Evolutionary conservation across 2,113 vertebrate species (phyloP), one percentile per base, ranked within the genome.

Genomic region (Dasypus novemcinctus): DNA sequence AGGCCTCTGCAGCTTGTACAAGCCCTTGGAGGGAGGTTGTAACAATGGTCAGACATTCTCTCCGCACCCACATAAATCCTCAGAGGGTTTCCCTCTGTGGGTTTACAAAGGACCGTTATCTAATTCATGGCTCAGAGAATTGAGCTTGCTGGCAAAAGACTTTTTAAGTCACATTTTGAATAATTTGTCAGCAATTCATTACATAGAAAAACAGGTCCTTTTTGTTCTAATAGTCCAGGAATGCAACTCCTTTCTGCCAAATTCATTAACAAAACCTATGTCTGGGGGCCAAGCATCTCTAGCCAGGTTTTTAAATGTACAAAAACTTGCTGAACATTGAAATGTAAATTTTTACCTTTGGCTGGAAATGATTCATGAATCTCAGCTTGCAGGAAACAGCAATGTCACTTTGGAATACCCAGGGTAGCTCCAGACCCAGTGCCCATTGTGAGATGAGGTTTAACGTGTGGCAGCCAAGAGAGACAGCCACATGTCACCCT

Each of bases 111-210:
- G 90, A 69, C 94, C 86, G 94, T 97, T 97, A 93, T 97, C 91
- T 95, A 96, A 93, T 69, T 95, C 94, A 90, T 41, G 29, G 85
- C 96, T 92, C 69, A 93, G 90, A 93, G 94, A 96, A 95, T 43
- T 88, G 92, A 91, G 68, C 92, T 97, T 2, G 0, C 63, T 87
- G 69, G 96, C 95, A 91, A 84, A 68, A 94, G 69, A 78, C 72
- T 96, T 95, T 96, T 88, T n/a, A 96, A 97, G 76, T 93, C 95
- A 90, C 95, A 96, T 97, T 95, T 94, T 95, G 97, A 95, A 95
- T 95, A 88, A 96, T 95, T 95, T 95, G 85, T 95, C 92, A 96
- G 96, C 94, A 95, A 93, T 96, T 96, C 91, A 94, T 97, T 95
- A 94, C 68, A 25, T 81, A 80, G 79, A 87, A 95, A 96, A 95